Base-by-base conservation (phyloP, 64 coral and sea anemone genomes). In the Cladopsammia gracilis region DNA sequence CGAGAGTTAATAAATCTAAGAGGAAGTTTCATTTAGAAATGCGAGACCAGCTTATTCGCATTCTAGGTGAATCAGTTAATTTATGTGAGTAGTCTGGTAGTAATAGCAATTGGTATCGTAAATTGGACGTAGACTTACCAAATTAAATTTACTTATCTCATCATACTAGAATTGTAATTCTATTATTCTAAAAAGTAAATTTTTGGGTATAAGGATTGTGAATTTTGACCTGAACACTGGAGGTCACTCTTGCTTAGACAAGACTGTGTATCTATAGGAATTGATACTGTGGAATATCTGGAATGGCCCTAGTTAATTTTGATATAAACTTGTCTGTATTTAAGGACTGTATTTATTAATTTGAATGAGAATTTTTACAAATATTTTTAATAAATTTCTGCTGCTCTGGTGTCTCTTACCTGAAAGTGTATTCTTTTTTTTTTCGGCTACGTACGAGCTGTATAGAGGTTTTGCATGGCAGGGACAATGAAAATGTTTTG, bases 371-470 rank as follows among this genome's bases (percentile, higher is more conserved):
- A 94, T 94, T 94, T 94, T 94, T 94, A 94, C 92, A 89, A 70
- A 94, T 94, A 89, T 94, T 94, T 94, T 94, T 94, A 94, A 94
- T 94, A 94, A 94, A 94, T 89, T 54, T 94, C 88, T 94, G 92
- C 86, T 94, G 87, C 92, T 89, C 87, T 89, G 86, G 86, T 82
- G 77, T 94, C 79, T 83, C 70, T 20, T 52, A 64, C 25, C 58
- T 79, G 18, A 19, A 44, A 23, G 18, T 60, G 24, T 19, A 3
- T 50, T 11, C 2, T 25, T 61, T 25, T 11, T 23, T 76, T 56
- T 56, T 11, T 7, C 52, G 6, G 52, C 11, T 54, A 7, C 11
- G 52, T 54, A 25, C 19, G 7, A 1, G 24, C 14, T 43, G 23
- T 64, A n/a, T n/a, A n/a, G n/a, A n/a, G n/a, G n/a, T n/a, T n/a